Evolutionary conservation across 2,888 invertebrate species (phyloP), one percentile per base, ranked within the genome.

Genomic region (Acleris laterana): DNA sequence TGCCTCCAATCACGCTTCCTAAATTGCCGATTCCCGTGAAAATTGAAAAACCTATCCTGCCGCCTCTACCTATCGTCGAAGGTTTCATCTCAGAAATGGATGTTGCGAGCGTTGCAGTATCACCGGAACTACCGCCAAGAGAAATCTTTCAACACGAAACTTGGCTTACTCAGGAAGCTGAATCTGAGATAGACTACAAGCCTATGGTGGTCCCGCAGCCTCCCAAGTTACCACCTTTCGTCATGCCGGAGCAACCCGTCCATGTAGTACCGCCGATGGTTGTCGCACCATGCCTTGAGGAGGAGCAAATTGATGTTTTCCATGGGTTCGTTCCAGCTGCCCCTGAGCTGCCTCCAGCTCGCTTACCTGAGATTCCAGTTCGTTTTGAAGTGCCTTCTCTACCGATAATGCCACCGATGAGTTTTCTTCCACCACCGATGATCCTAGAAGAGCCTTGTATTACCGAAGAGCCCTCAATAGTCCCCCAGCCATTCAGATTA

Each of bases 161-260:
- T 42, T 55, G 42, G 16, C 16, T 55, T n/a, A 38, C 38, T 9
- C 20, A 55, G 6, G 13, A 38, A 38, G 22, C 22, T 6, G 55
- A 19, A 3, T 28, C 55, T 28, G 49, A 22, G 16, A 19, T 42
- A 5, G 42, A 28, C 44, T 42, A 19, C 22, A 38, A 56, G 42
- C 62, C 69, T 52, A 28, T 68, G 28, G 46, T 62, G 6, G 66
- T 72, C 55, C 71, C 70, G 16, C 64, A 68, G 50, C 62, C 71
- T 17, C 73, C 74, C n/a, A 25, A 61, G 25, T 52, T 74, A 42
- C 68, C 70, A 17, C 58, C 66, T 17, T 58, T 69, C 17, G 55
- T 52, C 1, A 49, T 67, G 25, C 63, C 69, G 6, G 64, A 65
- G 19, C 53, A 60, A 5, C 53, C 59, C 9, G 11, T 49, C 22